Percentiles rank a stretch among this genome's conserved stretches.
These are phyloP conservation scores for Neodontobutis hainanensis DNA, from an alignment of 2,113 vertebrate species.

Conservation along the genomic window DNA sequence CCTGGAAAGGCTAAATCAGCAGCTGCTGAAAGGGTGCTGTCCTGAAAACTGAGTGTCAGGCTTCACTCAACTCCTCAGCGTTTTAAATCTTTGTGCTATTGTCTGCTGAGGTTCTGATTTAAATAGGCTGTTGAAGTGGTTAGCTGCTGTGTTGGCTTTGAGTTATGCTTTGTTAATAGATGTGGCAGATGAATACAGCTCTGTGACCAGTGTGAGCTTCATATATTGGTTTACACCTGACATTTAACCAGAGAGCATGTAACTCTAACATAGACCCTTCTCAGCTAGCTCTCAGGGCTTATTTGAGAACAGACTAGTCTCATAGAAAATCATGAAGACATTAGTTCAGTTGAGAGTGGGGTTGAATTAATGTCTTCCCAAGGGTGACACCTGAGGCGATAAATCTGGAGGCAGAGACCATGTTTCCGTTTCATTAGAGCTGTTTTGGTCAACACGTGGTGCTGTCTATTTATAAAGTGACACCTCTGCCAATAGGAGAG, in stretches of 20 bases:
- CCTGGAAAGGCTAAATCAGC: slow-evolving; percentile 62
- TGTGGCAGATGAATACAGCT: too few species aligned
- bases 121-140: too few species aligned
- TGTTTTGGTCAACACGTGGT: slow-evolving; percentile 49
- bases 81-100: slow-evolving; percentile 37
- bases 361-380: slow-evolving; percentile 52
- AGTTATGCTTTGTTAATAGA: too few species aligned
- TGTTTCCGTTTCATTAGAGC: slow-evolving; percentile 53
- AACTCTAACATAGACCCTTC: too few species aligned
- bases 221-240: too few species aligned
- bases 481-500: slow-evolving; percentile 23
- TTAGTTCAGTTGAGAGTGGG: background rate
- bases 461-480: slow-evolving; percentile 50
- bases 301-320: too few species aligned
- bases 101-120: slow-evolving; percentile 1
- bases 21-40: slow-evolving; percentile 56
- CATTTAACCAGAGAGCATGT: too few species aligned
- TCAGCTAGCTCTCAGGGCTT: too few species aligned
- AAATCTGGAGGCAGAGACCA: slow-evolving; percentile 54
- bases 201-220: too few species aligned
- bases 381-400: slow-evolving; percentile 51
- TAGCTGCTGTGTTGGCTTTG: too few species aligned
- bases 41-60: slow-evolving; percentile 12
- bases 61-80: slow-evolving; percentile 23
- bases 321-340: background rate